These are phyloP conservation scores for Felis catus DNA, from an alignment of 2,113 vertebrate genomes.

Conservation along the genomic window F.catus_Fca126_mat1.0 CM031412.1:56729501-56730000, in stretches of 20 bases:
- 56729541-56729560: neutral
- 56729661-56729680: neutral
- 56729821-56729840: neutral
- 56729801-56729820: neutral
- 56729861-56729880: neutral
- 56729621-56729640: neutral
- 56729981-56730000: neutral
- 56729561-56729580: neutral
- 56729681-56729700: neutral
- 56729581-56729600: neutral
- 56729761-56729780: neutral
- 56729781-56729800: neutral
- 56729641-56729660: neutral
- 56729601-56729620: neutral
- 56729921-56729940: neutral
- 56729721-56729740: neutral
- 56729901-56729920: neutral
- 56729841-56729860: neutral
- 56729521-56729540: neutral
- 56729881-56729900: neutral
- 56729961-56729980: neutral
- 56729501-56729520: neutral
- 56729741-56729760: neutral
- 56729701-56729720: neutral
- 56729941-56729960: neutral